Base-by-base conservation (phyloP, 2,113 vertebrate genomes). In the Stictonetta naevosa region DNA sequence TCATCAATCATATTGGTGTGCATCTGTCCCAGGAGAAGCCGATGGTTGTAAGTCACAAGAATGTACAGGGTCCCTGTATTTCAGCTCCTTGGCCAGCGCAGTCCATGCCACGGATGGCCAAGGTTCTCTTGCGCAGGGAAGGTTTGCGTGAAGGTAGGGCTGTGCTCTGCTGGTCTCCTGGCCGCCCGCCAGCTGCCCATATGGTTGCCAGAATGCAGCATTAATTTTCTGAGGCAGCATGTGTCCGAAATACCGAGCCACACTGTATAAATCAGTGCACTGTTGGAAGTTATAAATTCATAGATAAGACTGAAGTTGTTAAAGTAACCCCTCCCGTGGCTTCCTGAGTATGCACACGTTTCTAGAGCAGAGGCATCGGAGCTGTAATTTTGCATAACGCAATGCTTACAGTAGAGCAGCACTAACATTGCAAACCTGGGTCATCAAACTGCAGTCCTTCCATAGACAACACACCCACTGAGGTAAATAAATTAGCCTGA, bases 141-240 rank as follows among this genome's bases (percentile, higher is more conserved):
- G 62, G 79, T 76, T 89, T 76, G 38, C 2, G 1, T 81, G 79
- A 82, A 92, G 68, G 44, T 64, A 86, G 69, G 67, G 72, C 75
- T 36, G 1, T 79, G 90, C 84, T 82, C 80, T 71, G 82, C 86
- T 92, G 85, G n/a, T 88, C 92, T 73, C 73, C 69, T 95, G 93
- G 94, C 64, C 0, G 0, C 85, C 93, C 0, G 46, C 81, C 92
- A 93, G 66, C 66, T 63, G 59, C 82, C 83, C 81, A 81, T 94
- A 83, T 84, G 88, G 92, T 88, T 95, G 91, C 95, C 86, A 90
- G 84, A 95, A 93, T 73, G 75, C 62, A 76, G 75, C 91, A 88
- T 80, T 95, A 75, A 88, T 88, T 93, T 93, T 94, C 92, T 10
- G 5, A 83, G 66, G 67, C 83, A 86, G 72, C 34, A 1, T 16